Base-by-base conservation (phyloP, 1,140 invertebrate species). In the Euwallacea fornicatus region DNA sequence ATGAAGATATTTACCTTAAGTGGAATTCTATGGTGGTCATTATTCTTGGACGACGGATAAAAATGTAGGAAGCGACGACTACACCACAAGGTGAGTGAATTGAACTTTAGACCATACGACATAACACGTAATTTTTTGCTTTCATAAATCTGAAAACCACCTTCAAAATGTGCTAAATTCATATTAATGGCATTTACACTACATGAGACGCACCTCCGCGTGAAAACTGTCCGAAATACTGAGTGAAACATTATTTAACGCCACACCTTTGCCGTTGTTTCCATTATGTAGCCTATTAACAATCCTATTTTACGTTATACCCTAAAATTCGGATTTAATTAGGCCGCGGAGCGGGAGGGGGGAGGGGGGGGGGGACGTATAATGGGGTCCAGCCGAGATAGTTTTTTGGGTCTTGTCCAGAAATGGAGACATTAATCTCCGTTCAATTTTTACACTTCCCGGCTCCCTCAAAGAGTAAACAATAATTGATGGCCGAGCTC, bases 401-500 rank as follows among this genome's bases (percentile, higher is more conserved):
- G 21, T 33, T 33, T 33, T 33, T 33, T 33, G 21, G 21, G 21
- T 33, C 21, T 4, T 33, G 21, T 33, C 21, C 21, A 33, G 21
- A 33, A 33, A 33, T 33, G 21, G 4, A 33, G 21, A 33, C 4
- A 33, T 33, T 33, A 33, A 33, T 33, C 21, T 33, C 21, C 4
- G 21, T 4, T 50, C 53, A 0, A 58, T 53, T 65, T 66, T 58
- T 66, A 13, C 54, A 56, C 53, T 61, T 58, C 21, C 13, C 9
- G 41, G 33, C 16, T 46, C 15, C 15, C 15, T 46, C 9, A 47
- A 69, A 71, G 66, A 74, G 69, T 66, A 63, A 43, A 33, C 21
- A 33, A 50, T 47, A 50, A 50, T 15, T 71, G 66, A 74, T 69
- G 53, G 42, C 62, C 56, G 33, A 61, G 43, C 66, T 60, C 67